Evolutionary conservation across 2,888 invertebrate species (phyloP).

Genomic region (Stenolophus ochropezus): DNA sequence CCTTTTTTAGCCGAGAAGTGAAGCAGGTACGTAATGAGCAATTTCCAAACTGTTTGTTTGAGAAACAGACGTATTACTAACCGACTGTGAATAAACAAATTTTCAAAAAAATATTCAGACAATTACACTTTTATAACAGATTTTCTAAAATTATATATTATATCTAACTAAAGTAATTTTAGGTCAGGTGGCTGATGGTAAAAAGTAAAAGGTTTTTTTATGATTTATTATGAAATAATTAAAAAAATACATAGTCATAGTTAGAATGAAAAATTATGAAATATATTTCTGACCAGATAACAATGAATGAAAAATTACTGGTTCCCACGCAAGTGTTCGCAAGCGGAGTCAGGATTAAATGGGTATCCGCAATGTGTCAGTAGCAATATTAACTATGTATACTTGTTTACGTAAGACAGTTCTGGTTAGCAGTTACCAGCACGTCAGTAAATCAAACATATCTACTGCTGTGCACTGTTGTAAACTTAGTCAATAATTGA

Average conservation of each 20-base stretch:
- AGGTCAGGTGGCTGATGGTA: too few species aligned
- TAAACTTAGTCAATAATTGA: not conserved
- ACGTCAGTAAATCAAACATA: conserved; percentile 1
- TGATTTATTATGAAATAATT: not conserved
- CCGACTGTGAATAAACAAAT: too few species aligned
- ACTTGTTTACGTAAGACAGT: conserved; percentile 4
- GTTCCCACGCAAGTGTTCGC: not conserved
- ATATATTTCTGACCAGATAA: not conserved
- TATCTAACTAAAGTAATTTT: too few species aligned
- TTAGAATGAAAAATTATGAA: not conserved
- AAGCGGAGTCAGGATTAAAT: not conserved
- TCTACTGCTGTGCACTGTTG: not conserved
- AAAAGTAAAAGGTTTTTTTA: too few species aligned
- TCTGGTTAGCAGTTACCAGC: not conserved
- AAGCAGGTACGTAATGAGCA: too few species aligned
- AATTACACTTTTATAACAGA: too few species aligned
- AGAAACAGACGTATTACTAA: too few species aligned
- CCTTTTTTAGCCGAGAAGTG: too few species aligned
- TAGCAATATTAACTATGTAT: not conserved
- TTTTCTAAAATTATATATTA: too few species aligned
- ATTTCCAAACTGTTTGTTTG: too few species aligned
- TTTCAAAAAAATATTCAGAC: too few species aligned
- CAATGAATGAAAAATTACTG: not conserved
- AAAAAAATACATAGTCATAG: not conserved
- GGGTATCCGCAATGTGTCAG: not conserved